Conservation (phyloP, 2,888 invertebrate genomes). For the Macropis europaea region DNA sequence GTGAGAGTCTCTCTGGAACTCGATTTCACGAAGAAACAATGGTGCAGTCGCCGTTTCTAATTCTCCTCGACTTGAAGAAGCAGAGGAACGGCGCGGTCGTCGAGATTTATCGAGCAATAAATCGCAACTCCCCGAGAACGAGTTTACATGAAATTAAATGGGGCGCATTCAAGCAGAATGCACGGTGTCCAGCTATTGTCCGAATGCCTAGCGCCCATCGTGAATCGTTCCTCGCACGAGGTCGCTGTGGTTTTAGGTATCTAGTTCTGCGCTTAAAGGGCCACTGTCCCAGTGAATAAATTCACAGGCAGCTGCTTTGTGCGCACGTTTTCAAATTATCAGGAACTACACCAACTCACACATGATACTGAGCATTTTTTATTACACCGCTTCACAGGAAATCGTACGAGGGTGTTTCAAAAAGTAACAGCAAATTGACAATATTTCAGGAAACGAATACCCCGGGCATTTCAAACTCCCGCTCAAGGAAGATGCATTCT, state of each 20-base stretch:
- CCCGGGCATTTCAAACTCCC: too few relatives aligned
- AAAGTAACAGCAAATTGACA: too few relatives aligned
- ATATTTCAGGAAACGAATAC: too few relatives aligned
- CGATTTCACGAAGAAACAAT: slow-evolving; percentile 21
- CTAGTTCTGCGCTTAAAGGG: neutral
- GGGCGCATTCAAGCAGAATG: slow-evolving; percentile 18
- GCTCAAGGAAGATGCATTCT: too few relatives aligned
- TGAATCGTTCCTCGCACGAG: slow-evolving; percentile 7
- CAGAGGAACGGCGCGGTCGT: neutral
- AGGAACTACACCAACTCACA: neutral
- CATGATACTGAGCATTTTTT: neutral
- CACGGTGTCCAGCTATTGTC: slow-evolving; percentile 20
- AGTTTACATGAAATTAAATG: slow-evolving; percentile 32
- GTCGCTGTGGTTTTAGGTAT: slow-evolving; percentile 10
- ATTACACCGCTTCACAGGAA: neutral
- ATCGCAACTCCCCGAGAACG: slow-evolving; percentile 10
- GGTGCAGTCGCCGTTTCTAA: slow-evolving; percentile 11
- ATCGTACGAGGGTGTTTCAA: too few relatives aligned
- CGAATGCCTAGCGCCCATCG: slow-evolving; percentile 11
- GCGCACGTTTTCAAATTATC: neutral
- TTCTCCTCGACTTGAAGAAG: slow-evolving; percentile 14
- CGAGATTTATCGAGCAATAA: slow-evolving; percentile 29
- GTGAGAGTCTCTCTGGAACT: neutral
- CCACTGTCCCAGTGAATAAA: slow-evolving; percentile 1
- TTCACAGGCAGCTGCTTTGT: neutral